These are phyloP conservation scores for Salminus brasiliensis DNA, from an alignment of 2,113 vertebrate genomes.

Conservation along the genomic window DNA sequence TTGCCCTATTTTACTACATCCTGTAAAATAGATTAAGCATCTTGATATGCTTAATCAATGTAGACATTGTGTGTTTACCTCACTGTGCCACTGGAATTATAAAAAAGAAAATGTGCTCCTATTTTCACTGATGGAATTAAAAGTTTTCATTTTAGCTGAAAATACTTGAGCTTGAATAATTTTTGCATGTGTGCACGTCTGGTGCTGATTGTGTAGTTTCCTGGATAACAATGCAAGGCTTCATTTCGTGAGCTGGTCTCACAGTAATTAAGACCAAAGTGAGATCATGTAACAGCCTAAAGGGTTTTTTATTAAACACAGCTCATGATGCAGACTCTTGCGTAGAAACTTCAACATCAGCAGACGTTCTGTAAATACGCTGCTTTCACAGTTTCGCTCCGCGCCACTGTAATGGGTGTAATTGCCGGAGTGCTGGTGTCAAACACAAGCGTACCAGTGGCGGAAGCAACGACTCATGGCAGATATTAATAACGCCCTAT, in stretches of 20 bases:
- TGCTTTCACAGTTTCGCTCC: constrained; percentile 12
- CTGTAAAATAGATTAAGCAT: too few species aligned
- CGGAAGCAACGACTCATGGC: constrained; percentile 52
- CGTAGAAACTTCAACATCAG: neutral
- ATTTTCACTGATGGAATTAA: neutral
- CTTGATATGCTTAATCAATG: neutral
- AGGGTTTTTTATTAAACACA: constrained; percentile 1
- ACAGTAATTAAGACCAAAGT: neutral
- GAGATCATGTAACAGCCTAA: constrained; percentile 2
- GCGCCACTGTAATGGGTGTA: constrained; percentile 25
- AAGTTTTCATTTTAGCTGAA: neutral
- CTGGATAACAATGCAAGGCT: neutral
- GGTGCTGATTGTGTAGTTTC: neutral
- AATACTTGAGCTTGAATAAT: neutral
- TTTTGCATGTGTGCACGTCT: neutral
- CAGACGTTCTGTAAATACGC: constrained; percentile 17
- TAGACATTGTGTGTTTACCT: neutral
- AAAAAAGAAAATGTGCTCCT: neutral
- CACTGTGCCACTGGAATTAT: neutral
- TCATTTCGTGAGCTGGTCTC: neutral
- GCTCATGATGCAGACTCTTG: neutral
- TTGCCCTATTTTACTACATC: too few species aligned
- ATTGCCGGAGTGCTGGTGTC: constrained; percentile 17
- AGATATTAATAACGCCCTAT: constrained; percentile 58
- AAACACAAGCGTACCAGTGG: constrained; percentile 34